phyloP scores from a whole-genome alignment of 2,888 invertebrate genomes.

The Trachelus troglodyta region DNA sequence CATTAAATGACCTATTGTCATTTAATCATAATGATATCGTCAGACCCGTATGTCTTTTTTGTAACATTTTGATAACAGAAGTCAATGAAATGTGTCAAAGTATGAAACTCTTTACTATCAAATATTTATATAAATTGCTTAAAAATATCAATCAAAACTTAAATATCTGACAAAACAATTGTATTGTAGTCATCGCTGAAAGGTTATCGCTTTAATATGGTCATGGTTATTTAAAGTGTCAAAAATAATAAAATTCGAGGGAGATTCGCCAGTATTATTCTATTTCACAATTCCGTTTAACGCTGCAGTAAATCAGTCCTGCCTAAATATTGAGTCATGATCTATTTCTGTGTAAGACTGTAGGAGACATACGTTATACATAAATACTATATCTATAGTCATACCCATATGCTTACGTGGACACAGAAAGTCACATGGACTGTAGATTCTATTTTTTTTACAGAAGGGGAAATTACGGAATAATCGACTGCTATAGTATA shows the following conservation, averaged over 20 bases:
- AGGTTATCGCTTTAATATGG: background rate
- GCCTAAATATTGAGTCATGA: conserved; percentile 53
- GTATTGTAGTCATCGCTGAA: background rate
- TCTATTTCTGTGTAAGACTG: conserved; percentile 43
- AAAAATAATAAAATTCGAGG: background rate
- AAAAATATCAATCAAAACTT: no score
- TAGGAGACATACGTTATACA: conserved; percentile 1
- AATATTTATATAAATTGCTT: no score
- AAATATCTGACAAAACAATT: no score
- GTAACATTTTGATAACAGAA: background rate
- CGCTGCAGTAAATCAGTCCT: conserved; percentile 22
- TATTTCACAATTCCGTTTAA: background rate
- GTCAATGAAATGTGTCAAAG: background rate
- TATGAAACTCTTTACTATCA: background rate
- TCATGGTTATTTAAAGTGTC: background rate
- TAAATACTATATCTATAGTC: background rate
- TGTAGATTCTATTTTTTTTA: background rate
- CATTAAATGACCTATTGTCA: background rate
- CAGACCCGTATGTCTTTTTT: background rate
- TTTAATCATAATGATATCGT: background rate
- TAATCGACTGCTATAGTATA: background rate
- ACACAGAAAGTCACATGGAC: background rate
- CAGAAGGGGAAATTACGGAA: conserved; percentile 3
- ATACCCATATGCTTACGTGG: background rate
- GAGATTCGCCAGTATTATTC: background rate